Base-by-base conservation (phyloP, 1,140 invertebrate genomes). In the Eupeodes corollae region DNA sequence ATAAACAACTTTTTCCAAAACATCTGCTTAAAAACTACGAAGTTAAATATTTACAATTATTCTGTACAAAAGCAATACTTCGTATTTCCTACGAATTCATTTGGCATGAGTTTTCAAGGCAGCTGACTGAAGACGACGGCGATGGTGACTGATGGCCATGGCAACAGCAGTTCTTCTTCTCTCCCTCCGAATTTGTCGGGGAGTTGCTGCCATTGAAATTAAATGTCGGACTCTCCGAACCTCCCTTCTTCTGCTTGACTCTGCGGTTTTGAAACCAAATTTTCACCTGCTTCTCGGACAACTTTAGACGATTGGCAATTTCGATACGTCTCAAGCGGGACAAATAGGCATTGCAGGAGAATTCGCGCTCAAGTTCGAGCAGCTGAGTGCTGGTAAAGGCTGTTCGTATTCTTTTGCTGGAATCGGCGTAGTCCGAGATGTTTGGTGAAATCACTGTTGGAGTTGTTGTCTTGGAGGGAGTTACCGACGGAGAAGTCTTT, bases 221-320 rank as follows among this genome's bases (percentile, higher is more conserved):
- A 31, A 63, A 66, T 3, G 63, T 67, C 31, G 64, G 60, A 37
- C 60, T 67, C 40, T 67, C 64, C 12, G 64, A 61, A 55, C 84
- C 84, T 56, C 84, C 86, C 59, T 93, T 93, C 75, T 94, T 93
- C 64, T 90, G 79, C 61, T 94, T 94, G 3, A 94, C 91, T 5
- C 91, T 74, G 12, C 84, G 75, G 62, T 92, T 92, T 67, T 94
- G 90, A 61, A 94, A 68, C 91, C 91, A 95, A 46, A 94, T 94
- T 68, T 91, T 94, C 35, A 94, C 89, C 71, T 94, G 91, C 64
- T 95, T 96, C 70, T 95, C 91, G 0, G 88, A 91, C 1, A 96
- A 68, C 18, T 83, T 79, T 43, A 95, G 69, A 53, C 86, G 81
- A 6, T 88, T 91, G 1, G 92, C 92, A 43, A 95, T 91, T 66